phyloP scores from a whole-genome alignment of 2,113 vertebrate species.

The Grantiella picta region DNA sequence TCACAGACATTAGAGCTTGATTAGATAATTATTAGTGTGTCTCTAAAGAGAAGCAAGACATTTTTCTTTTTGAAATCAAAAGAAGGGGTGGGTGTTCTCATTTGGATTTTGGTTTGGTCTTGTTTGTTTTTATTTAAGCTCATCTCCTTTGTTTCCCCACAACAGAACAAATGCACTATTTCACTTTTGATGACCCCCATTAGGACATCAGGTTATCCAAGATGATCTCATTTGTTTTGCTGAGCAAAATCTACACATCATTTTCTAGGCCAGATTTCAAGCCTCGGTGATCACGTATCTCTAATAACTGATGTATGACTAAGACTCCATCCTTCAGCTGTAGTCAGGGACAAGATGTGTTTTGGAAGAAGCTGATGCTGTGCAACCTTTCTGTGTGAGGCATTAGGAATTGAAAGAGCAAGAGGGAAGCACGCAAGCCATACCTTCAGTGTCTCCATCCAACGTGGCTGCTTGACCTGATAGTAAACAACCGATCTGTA shows the following conservation, averaged over 20 bases:
- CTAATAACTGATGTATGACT: not conserved
- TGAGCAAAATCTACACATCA: not conserved
- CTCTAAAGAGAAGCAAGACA: not conserved
- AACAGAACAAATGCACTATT: not conserved
- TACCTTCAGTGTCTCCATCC: constrained; percentile 99
- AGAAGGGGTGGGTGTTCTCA: rapidly evolving
- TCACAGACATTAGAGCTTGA: not conserved
- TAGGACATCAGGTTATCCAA: not conserved
- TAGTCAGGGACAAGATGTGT: not conserved
- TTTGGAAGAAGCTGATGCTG: not conserved
- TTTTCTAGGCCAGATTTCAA: constrained; percentile 26
- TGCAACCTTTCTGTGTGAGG: not conserved
- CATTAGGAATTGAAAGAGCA: not conserved
- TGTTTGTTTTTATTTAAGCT: not conserved
- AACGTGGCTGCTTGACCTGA: constrained; percentile 94
- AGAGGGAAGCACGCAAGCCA: rapidly evolving
- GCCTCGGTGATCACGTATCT: not conserved
- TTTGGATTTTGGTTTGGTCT: not conserved
- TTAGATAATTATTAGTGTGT: not conserved
- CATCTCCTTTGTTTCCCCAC: not conserved
- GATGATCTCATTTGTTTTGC: not conserved
- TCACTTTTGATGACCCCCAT: not conserved
- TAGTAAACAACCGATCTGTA: constrained; percentile 95
- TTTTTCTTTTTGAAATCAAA: not conserved
- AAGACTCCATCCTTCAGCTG: not conserved